Evolutionary conservation across 2,113 vertebrate species (phyloP).

Genomic region (Anthoscopus minutus): DNA sequence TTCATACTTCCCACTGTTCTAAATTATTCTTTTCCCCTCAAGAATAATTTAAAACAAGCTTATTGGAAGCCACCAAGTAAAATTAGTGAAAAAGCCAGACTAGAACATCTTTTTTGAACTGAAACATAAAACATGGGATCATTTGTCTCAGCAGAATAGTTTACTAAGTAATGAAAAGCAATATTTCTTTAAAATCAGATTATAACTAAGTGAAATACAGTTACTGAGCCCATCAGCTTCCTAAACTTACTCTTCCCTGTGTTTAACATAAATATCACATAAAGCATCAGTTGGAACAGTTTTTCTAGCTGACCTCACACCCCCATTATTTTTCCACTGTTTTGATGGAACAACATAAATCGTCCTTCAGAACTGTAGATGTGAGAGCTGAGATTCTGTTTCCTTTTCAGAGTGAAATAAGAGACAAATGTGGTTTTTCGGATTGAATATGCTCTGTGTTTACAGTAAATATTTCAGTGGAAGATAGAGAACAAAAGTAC

Average conservation of each 20-base stretch:
- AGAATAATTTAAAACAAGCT: neutral
- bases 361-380: neutral
- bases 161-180: neutral
- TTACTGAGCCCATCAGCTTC: neutral
- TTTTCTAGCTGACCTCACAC: neutral
- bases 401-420: neutral
- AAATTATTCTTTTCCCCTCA: neutral
- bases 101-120: neutral
- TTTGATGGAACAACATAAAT: neutral
- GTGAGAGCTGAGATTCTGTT: neutral
- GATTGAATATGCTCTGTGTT: neutral
- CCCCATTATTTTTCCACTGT: neutral
- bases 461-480: slow-evolving; percentile 19
- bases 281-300: neutral
- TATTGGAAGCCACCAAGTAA: neutral
- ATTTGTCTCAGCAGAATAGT: neutral
- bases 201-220: neutral
- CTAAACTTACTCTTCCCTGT: neutral
- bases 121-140: neutral
- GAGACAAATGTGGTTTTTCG: neutral
- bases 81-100: neutral
- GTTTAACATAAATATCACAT: neutral
- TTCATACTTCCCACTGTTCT: neutral
- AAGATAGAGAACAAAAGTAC: slow-evolving; percentile 4
- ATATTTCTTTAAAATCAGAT: neutral